Evolutionary conservation across 2,888 invertebrate genomes (phyloP).

Genomic region (Drosophila vallismaia): DNA sequence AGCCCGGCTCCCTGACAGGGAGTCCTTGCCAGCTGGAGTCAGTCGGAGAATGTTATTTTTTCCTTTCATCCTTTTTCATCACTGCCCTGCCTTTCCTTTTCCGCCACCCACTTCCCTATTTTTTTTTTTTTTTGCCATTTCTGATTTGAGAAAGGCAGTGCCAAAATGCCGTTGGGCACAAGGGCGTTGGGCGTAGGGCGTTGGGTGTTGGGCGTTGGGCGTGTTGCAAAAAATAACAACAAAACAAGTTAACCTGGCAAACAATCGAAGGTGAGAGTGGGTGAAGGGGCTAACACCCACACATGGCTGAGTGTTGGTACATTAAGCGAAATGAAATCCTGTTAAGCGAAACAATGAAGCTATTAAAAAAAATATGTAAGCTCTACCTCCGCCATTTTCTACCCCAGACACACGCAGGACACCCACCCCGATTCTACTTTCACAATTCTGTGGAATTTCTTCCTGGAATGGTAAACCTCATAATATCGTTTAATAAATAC

Average conservation of each 20-base stretch:
- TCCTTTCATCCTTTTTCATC: slow-evolving; percentile 35
- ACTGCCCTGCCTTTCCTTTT: slow-evolving; percentile 11
- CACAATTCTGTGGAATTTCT: slow-evolving; percentile 25
- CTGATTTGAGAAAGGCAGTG: slow-evolving; percentile 63
- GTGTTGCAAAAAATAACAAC: slow-evolving; percentile 39
- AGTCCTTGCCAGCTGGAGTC: slow-evolving; percentile 35
- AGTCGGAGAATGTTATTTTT: slow-evolving; percentile 42
- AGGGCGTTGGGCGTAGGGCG: not conserved
- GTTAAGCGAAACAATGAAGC: slow-evolving; percentile 76
- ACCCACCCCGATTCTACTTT: not conserved
- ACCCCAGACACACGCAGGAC: not conserved
- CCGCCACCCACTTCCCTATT: slow-evolving; percentile 2
- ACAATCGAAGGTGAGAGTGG: slow-evolving; percentile 59
- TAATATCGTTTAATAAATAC: slow-evolving; percentile 79
- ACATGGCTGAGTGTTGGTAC: slow-evolving; percentile 45
- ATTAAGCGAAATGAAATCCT: slow-evolving; percentile 79
- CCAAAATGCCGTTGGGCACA: slow-evolving; percentile 68
- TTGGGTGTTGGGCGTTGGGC: not conserved
- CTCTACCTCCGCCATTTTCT: not conserved
- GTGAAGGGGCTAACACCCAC: not conserved
- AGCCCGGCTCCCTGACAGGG: slow-evolving; percentile 26
- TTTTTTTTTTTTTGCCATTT: too few relatives aligned
- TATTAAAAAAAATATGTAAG: slow-evolving; percentile 63
- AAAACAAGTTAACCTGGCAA: slow-evolving; percentile 64
- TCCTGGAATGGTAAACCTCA: slow-evolving; percentile 64